Base-by-base conservation (phyloP, 2,113 vertebrate genomes). In the Colinus virginianus region DNA sequence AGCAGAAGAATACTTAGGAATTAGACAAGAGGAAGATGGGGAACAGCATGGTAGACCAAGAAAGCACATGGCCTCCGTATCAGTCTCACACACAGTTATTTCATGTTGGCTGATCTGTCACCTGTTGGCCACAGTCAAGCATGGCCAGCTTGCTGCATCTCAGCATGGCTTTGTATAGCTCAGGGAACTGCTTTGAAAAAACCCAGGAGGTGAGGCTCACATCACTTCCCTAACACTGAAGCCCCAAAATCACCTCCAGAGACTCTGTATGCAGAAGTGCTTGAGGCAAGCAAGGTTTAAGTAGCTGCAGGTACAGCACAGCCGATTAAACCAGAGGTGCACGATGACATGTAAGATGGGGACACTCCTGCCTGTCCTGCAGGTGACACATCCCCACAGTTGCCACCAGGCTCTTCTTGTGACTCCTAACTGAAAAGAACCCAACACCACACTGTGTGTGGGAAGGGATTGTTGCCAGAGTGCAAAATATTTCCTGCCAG, bases 61-160 rank as follows among this genome's bases (percentile, higher is more conserved):
- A 42, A 15, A 58, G 42, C 49, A 51, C 20, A 15, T 17, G 76
- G 30, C 23, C 6, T 58, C 58, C 30, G 17, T 70, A 4, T n/a
- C 30, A 15, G 1, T 85, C 15, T 67, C 40, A 4, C 12, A 11
- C 1, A 45, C 66, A 76, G 42, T 53, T 32, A 8, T 36, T 81
- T 74, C 34, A 25, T 13, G 12, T 25, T 75, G 74, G 70, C 26
- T 87, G 42, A 88, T 94, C 81, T 89, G 87, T 87, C 56, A 74
- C 58, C 56, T 91, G 75, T 94, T 75, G 78, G 78, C 32, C 51
- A 67, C 64, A 49, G 70, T 14, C 43, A 38, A 78, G 61, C 68
- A 72, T 1, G 20, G 87, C 59, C 89, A 70, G 38, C 2, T 76
- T 62, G 34, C 62, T 82, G 20, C 13, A 64, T 63, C 14, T 48